These are phyloP conservation scores for Calliphora vicina DNA, from an alignment of 1,140 invertebrate genomes.

Conservation along the genomic window DNA sequence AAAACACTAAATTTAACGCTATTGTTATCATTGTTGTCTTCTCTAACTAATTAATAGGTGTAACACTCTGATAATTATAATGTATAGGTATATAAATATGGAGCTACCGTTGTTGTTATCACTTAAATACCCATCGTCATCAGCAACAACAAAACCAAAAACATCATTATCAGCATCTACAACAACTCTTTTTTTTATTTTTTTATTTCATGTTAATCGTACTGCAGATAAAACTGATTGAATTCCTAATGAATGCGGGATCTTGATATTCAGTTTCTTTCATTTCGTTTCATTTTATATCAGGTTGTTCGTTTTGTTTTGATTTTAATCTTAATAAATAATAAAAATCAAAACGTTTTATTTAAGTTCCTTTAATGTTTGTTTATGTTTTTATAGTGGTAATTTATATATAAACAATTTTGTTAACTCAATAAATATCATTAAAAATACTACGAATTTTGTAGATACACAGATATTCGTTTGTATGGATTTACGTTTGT, in stretches of 20 bases:
- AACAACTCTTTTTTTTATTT: no score
- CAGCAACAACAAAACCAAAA: background rate
- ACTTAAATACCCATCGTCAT: background rate
- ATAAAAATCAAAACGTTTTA: background rate
- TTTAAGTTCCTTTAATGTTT: no score
- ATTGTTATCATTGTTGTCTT: constrained; percentile 27
- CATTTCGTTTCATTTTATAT: background rate
- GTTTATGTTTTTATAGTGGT: no score
- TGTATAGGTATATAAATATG: background rate
- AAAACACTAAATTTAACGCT: constrained; percentile 26
- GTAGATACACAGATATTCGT: no score
- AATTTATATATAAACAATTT: no score
- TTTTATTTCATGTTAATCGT: background rate
- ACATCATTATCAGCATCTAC: background rate
- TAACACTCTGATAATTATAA: background rate
- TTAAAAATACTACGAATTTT: no score
- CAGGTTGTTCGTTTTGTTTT: background rate
- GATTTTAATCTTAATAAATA: background rate
- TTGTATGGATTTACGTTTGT: no score
- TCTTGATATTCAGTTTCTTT: background rate
- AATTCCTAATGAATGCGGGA: background rate
- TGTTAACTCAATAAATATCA: no score
- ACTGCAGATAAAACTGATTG: background rate
- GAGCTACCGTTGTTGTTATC: background rate
- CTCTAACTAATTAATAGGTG: background rate